Evolutionary conservation across 1,140 invertebrate genomes (phyloP).

Genomic region (Pogonus chalceus): DNA sequence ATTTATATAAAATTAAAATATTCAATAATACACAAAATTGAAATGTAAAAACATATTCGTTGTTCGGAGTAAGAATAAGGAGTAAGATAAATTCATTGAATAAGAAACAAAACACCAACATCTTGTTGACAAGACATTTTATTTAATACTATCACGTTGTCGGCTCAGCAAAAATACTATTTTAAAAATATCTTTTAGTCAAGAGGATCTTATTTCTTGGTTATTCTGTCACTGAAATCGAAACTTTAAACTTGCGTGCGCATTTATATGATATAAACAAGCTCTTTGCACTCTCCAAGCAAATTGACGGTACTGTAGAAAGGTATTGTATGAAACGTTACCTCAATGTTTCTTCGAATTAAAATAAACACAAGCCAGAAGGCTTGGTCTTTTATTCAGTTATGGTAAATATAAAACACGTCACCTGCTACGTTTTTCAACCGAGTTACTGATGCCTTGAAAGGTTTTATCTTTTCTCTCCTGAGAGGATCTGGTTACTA

Average conservation of each 20-base stretch:
- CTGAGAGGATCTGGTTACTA: not conserved
- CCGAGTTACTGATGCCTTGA: not conserved
- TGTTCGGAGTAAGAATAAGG: too few species aligned
- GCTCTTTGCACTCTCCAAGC: not conserved
- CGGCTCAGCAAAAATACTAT: not conserved
- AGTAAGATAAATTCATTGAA: too few species aligned
- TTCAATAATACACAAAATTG: too few species aligned
- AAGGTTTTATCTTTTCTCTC: not conserved
- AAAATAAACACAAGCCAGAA: not conserved
- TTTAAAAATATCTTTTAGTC: slow-evolving; percentile 6
- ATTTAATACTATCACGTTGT: slow-evolving; percentile 1
- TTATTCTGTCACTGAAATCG: not conserved
- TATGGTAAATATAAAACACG: not conserved
- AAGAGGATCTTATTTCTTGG: not conserved
- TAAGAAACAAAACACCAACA: too few species aligned
- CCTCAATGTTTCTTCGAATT: slow-evolving; percentile 3
- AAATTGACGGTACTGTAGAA: not conserved
- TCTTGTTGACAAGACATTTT: slow-evolving; percentile 1
- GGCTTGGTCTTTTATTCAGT: not conserved
- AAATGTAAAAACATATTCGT: too few species aligned
- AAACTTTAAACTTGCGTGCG: not conserved
- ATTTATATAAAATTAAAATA: too few species aligned
- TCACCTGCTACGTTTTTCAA: not conserved
- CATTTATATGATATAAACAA: not conserved
- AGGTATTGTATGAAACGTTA: not conserved